Evolutionary conservation across 2,888 invertebrate species (phyloP).

Genomic region (Parnassius smintheus): DNA sequence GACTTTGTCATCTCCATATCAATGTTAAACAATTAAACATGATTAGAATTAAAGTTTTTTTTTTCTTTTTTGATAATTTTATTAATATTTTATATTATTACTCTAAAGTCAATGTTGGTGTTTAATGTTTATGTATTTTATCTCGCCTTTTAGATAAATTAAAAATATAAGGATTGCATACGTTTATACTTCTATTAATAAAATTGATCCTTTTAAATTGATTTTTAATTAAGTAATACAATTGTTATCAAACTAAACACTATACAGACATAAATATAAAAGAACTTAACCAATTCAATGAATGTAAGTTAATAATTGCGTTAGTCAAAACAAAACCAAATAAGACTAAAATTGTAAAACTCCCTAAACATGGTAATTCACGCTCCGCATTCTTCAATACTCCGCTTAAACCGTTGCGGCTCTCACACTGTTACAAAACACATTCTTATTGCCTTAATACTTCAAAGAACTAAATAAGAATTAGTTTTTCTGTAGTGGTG

Average conservation of each 20-base stretch:
- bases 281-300: not conserved
- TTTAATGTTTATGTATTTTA: too few species aligned
- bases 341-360: conserved; percentile 70
- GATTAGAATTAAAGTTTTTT: conserved; percentile 4
- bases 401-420: conserved; percentile 61
- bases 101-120: too few species aligned
- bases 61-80: not conserved
- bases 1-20: conserved; percentile 52
- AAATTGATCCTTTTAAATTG: too few species aligned
- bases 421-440: conserved; percentile 61
- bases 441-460: conserved; percentile 64
- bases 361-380: conserved; percentile 78
- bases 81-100: too few species aligned
- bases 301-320: conserved; percentile 39
- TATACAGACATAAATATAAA: not conserved
- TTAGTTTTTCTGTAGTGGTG: conserved; percentile 22
- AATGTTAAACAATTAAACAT: conserved; percentile 33
- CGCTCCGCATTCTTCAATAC: conserved; percentile 78
- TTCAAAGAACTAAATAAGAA: conserved; percentile 33
- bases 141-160: too few species aligned
- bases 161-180: too few species aligned
- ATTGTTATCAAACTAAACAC: too few species aligned
- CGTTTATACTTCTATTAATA: too few species aligned
- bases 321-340: conserved; percentile 47
- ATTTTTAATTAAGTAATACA: too few species aligned